Conservation (phyloP, 2,113 vertebrate species). For the cat (Felis catus) region DNA sequence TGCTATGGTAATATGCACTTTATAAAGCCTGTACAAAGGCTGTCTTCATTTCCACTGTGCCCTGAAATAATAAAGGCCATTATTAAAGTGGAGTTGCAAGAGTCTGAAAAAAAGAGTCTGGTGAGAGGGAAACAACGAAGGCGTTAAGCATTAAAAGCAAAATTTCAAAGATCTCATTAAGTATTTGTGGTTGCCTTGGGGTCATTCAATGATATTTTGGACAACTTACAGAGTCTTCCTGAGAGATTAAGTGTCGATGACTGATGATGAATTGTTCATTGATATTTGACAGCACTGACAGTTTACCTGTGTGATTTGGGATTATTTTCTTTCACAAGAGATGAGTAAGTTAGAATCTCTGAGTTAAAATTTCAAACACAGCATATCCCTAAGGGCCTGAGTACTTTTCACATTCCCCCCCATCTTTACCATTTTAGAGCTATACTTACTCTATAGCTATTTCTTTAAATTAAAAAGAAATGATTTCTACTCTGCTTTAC, state of each 20-base stretch:
- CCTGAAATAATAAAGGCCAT: slow-evolving; percentile 73
- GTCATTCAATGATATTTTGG: slow-evolving; percentile 64
- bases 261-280: slow-evolving; percentile 68
- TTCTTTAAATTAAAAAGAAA: slow-evolving; percentile 35
- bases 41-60: slow-evolving; percentile 64
- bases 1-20: slow-evolving; percentile 67
- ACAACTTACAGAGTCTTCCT: slow-evolving; percentile 52
- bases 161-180: slow-evolving; percentile 70
- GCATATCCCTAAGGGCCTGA: not conserved
- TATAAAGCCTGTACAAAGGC: slow-evolving; percentile 73
- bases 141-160: slow-evolving; percentile 63
- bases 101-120: slow-evolving; percentile 41
- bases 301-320: slow-evolving; percentile 70
- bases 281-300: slow-evolving; percentile 67
- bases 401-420: slow-evolving; percentile 10
- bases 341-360: slow-evolving; percentile 49
- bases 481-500: not conserved
- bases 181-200: slow-evolving; percentile 53
- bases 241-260: slow-evolving; percentile 50
- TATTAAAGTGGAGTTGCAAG: slow-evolving; percentile 64
- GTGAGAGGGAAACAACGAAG: slow-evolving; percentile 23
- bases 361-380: slow-evolving; percentile 63
- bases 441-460: not conserved
- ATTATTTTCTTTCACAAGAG: slow-evolving; percentile 60
- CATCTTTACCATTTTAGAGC: slow-evolving; percentile 7